Evolutionary conservation across 2,113 vertebrate genomes (phyloP).

Genomic region (Antigone vipio): DNA sequence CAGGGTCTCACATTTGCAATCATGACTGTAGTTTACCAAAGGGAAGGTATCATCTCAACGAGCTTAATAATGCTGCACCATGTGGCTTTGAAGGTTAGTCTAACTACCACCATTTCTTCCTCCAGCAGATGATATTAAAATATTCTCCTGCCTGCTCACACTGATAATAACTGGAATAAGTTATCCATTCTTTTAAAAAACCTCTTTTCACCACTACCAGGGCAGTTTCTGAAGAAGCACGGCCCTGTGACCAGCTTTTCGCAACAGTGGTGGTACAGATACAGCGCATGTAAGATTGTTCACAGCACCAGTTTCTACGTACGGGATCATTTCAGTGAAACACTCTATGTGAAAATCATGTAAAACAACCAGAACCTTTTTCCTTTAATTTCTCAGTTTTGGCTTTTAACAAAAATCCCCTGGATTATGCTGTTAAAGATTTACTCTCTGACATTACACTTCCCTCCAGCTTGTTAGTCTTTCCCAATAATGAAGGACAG

Average conservation of each 20-base stretch:
- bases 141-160: neutral
- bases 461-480: neutral
- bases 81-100: neutral
- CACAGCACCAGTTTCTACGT: neutral
- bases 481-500: neutral
- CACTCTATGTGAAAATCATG: neutral
- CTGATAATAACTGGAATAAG: rapidly evolving
- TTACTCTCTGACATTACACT: neutral
- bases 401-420: neutral
- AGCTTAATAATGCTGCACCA: neutral
- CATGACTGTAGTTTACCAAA: neutral
- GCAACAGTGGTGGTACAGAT: neutral
- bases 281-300: neutral
- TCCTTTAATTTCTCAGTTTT: neutral
- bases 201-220: neutral
- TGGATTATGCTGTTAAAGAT: neutral
- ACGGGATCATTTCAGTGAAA: neutral
- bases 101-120: neutral
- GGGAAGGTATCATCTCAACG: neutral
- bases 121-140: neutral
- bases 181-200: neutral
- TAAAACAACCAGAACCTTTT: neutral
- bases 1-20: neutral
- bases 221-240: neutral
- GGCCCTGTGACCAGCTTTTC: neutral